Evolutionary conservation across 2,888 invertebrate species (phyloP).

Genomic region (Leucoma salicis): DNA sequence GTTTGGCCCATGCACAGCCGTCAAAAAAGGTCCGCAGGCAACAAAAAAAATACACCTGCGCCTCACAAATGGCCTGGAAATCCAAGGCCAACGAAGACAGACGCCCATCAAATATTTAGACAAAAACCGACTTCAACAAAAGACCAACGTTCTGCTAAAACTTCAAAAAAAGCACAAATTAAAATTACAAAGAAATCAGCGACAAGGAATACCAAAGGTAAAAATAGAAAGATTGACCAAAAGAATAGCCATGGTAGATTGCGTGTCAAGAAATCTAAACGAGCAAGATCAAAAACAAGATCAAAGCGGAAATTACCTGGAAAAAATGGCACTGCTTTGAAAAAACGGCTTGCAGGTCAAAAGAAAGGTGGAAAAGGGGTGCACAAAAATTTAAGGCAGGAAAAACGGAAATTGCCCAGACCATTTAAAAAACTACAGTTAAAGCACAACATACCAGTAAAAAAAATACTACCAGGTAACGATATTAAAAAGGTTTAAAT

Average conservation of each 20-base stretch:
- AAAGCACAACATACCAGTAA: conserved; percentile 3
- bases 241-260: no score
- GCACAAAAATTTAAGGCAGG: no score
- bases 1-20: conserved; percentile 22
- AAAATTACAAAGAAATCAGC: neutral
- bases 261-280: neutral
- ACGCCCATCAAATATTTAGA: no score
- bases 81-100: no score
- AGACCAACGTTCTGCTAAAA: no score
- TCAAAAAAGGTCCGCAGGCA: conserved; percentile 38
- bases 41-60: no score
- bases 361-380: neutral
- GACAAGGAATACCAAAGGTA: neutral
- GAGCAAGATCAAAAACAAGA: neutral
- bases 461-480: conserved; percentile 26
- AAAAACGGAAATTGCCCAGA: neutral
- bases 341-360: no score
- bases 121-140: no score
- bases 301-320: neutral
- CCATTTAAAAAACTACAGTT: neutral
- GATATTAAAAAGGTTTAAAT: conserved; percentile 15
- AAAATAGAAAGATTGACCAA: neutral
- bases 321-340: neutral
- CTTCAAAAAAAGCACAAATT: neutral
- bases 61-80: no score